phyloP scores from a whole-genome alignment of 2,797 vertebrate genomes.

The Hybognathus amarus region DNA sequence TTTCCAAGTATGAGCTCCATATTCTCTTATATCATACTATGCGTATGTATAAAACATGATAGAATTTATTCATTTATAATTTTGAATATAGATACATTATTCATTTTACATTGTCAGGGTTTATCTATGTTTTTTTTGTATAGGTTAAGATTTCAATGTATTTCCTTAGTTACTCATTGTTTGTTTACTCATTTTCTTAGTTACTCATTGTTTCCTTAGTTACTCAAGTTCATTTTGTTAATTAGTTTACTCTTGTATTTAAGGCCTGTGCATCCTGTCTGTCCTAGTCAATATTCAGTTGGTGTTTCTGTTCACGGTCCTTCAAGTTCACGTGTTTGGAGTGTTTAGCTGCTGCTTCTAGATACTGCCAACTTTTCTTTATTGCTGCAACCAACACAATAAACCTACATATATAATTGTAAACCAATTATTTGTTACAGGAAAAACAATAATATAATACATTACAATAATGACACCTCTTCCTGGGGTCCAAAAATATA shows the following conservation, averaged over 20 bases:
- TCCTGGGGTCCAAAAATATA: too few relatives aligned
- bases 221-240: background rate
- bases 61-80: background rate
- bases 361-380: background rate
- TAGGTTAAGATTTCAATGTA: background rate
- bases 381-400: background rate
- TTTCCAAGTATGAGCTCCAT: background rate
- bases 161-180: background rate
- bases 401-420: background rate
- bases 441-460: background rate
- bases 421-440: conserved; percentile 2
- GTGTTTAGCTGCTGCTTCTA: background rate
- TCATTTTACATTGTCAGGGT: background rate
- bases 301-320: background rate
- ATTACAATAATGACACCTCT: background rate
- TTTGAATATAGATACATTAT: background rate
- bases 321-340: background rate
- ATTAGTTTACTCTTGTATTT: background rate
- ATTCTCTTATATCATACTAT: background rate
- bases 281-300: background rate
- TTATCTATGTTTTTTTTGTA: background rate
- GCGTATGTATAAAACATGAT: background rate
- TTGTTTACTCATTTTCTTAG: too few relatives aligned
- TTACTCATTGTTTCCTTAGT: background rate
- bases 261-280: background rate